These are phyloP conservation scores for Seriola quinqueradiata DNA, from an alignment of 2,113 vertebrate species.

Conservation along the genomic window DNA sequence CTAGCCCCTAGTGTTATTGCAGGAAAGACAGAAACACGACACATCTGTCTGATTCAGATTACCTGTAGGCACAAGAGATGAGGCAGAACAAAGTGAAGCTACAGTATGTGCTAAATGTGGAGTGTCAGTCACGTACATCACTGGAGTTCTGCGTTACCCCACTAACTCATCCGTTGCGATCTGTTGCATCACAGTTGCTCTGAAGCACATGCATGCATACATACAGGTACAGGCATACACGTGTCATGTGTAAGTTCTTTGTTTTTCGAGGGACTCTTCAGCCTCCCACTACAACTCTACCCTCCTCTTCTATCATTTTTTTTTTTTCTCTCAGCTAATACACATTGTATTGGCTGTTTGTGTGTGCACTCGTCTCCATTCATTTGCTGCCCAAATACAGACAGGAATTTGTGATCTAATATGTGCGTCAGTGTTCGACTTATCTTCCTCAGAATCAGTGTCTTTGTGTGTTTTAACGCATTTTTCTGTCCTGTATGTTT, in stretches of 20 bases:
- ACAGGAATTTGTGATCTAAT: neutral
- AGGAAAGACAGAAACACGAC: neutral
- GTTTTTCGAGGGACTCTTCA: conserved; percentile 23
- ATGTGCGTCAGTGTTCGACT: neutral
- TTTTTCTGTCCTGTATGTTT: neutral
- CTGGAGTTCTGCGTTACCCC: conserved; percentile 15
- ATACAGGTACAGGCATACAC: conserved; percentile 1
- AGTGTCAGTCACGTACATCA: conserved; percentile 35
- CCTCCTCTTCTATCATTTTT: neutral
- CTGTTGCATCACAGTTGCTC: conserved; percentile 72
- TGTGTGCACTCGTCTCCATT: neutral
- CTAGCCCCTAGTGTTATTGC: neutral
- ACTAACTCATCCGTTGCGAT: conserved; percentile 61
- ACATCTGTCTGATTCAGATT: conserved; percentile 23
- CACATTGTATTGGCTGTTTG: neutral
- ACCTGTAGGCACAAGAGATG: conserved; percentile 11
- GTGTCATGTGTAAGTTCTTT: conserved; percentile 16
- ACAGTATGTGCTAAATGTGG: conserved; percentile 26
- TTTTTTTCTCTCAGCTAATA: neutral
- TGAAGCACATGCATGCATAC: conserved; percentile 9
- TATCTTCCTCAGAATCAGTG: neutral
- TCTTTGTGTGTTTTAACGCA: neutral
- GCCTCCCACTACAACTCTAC: neutral
- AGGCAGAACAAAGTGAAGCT: conserved; percentile 23
- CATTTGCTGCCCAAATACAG: neutral